phyloP scores from a whole-genome alignment of 2,797 vertebrate species.

The Siniperca undulata region DNA sequence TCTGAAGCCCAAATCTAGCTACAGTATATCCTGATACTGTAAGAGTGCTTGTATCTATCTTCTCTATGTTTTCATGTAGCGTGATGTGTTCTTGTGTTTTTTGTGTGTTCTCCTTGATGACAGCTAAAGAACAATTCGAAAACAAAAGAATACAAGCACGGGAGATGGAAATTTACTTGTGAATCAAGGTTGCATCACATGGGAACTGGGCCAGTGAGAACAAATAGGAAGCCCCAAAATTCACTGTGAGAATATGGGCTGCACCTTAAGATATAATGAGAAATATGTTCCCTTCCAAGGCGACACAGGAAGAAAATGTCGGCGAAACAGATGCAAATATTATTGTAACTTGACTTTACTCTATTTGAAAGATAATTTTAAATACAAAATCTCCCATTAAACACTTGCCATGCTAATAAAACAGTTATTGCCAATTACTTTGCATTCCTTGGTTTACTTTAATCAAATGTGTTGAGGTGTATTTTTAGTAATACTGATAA shows the following conservation, averaged over 20 bases:
- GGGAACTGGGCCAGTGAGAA: not conserved
- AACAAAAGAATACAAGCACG: not conserved
- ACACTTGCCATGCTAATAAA: not conserved
- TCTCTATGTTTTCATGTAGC: not conserved
- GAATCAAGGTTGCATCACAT: not conserved
- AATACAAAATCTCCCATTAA: not conserved
- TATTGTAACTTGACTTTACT: not conserved
- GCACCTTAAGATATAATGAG: not conserved
- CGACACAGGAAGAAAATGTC: not conserved
- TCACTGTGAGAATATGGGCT: not conserved
- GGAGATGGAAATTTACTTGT: not conserved
- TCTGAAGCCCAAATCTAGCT: conserved; percentile 21
- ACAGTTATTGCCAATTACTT: not conserved
- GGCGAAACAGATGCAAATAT: not conserved
- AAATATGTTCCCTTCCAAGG: not conserved
- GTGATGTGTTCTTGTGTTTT: not conserved
- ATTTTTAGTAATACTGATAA: conserved; percentile 3
- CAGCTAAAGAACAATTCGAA: not conserved
- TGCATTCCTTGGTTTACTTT: not conserved
- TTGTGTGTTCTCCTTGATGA: not conserved
- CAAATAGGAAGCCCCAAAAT: not conserved
- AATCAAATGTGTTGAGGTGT: not conserved
- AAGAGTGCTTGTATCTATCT: not conserved
- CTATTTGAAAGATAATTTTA: not conserved
- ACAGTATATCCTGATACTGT: not conserved